A percentile compares a stretch with the other conserved stretches of the same genome.
Conservation (phyloP, 2,888 invertebrate species). For the Desoria tigrina region DNA sequence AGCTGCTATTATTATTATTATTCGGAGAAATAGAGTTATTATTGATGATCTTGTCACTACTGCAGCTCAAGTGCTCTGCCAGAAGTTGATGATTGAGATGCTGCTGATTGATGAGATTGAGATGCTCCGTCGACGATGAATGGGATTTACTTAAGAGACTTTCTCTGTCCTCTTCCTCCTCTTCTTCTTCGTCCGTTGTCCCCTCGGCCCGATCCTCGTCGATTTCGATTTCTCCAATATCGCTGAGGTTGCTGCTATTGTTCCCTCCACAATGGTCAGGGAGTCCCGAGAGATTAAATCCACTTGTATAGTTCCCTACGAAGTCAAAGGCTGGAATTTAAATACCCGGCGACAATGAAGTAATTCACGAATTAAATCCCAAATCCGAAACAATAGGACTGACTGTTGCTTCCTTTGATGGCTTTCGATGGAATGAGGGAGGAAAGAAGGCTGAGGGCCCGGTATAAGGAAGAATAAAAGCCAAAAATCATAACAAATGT, state of each 20-base stretch:
- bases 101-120: conserved; percentile 41
- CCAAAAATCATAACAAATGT: conserved; percentile 20
- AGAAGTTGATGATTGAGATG: conserved; percentile 42
- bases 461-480: conserved; percentile 1
- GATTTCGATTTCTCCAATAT: conserved; percentile 33
- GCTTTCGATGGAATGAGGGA: no score
- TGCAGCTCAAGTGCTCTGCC: conserved; percentile 34
- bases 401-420: conserved; percentile 14
- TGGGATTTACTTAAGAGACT: conserved; percentile 29
- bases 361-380: not conserved
- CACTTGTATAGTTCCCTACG: conserved; percentile 37
- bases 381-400: not conserved
- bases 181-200: conserved; percentile 36
- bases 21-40: conserved; percentile 43
- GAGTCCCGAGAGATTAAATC: conserved; percentile 36
- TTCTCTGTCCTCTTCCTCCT: conserved; percentile 22
- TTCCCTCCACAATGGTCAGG: conserved; percentile 28
- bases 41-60: conserved; percentile 39
- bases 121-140: conserved; percentile 35
- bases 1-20: conserved; percentile 39
- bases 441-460: conserved; percentile 9
- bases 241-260: conserved; percentile 39
- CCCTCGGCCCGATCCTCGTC: conserved; percentile 27
- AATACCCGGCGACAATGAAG: not conserved
- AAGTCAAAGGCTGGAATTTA: not conserved